phyloP scores from a whole-genome alignment of 2,797 vertebrate species.

The Paramormyrops hopkinsi region DNA sequence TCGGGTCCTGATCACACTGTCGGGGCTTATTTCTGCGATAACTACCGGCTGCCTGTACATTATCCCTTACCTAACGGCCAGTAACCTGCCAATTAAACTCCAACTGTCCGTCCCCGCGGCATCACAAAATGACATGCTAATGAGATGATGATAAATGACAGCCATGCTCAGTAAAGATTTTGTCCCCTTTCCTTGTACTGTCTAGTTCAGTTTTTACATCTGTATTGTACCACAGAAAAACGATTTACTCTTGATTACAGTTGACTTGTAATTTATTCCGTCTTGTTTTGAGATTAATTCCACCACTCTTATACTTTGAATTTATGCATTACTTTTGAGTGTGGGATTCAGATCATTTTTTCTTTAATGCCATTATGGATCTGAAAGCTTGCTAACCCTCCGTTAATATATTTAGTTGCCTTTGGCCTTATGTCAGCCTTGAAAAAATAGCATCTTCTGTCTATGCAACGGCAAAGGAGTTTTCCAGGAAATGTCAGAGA shows the following conservation, averaged over 20 bases:
- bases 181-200: not conserved
- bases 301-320: not conserved
- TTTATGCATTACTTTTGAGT: not conserved
- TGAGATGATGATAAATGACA: not conserved
- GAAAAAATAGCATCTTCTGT: not conserved
- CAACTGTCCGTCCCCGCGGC: not conserved
- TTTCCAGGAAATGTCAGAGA: not conserved
- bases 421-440: not conserved
- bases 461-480: not conserved
- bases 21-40: too few species aligned
- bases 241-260: not conserved
- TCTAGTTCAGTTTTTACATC: not conserved
- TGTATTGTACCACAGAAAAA: not conserved
- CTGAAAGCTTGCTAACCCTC: not conserved
- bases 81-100: not conserved
- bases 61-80: too few species aligned
- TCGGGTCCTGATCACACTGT: too few species aligned
- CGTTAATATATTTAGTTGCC: not conserved
- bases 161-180: not conserved
- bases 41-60: too few species aligned
- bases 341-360: not conserved
- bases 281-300: slow-evolving; percentile 1
- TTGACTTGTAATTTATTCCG: not conserved
- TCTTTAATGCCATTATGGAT: not conserved
- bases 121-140: not conserved